Evolutionary conservation across 2,888 invertebrate species (phyloP).

Genomic region (Erpobdella octoculata): DNA sequence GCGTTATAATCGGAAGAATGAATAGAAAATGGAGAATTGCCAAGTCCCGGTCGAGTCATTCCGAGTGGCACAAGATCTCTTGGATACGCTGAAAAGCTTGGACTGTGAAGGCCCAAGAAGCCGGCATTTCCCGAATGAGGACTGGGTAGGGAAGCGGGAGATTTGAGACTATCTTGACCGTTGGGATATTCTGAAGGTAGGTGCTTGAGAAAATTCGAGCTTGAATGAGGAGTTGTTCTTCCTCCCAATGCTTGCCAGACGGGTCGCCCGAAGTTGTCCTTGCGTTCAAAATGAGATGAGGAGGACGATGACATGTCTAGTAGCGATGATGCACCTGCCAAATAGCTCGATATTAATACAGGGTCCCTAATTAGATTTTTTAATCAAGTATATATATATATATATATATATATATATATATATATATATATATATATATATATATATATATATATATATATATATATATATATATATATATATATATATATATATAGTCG

Average conservation of each 20-base stretch:
- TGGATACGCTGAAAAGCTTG: not conserved
- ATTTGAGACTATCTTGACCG: not conserved
- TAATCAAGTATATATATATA: too few species aligned
- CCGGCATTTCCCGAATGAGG: not conserved
- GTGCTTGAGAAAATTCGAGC: not conserved
- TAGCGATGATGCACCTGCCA: too few species aligned
- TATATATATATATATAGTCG: too few species aligned
- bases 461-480: too few species aligned
- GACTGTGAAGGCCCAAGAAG: not conserved
- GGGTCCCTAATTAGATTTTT: too few species aligned
- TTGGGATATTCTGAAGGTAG: not conserved
- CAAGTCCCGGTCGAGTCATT: not conserved
- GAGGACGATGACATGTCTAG: not conserved
- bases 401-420: too few species aligned
- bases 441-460: too few species aligned
- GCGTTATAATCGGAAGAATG: not conserved
- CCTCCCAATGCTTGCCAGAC: not conserved
- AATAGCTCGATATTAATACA: too few species aligned
- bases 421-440: too few species aligned
- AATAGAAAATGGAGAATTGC: not conserved
- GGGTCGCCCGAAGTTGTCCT: not conserved
- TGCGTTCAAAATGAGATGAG: not conserved
- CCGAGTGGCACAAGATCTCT: not conserved
- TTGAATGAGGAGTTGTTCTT: not conserved
- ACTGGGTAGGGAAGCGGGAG: not conserved